These are phyloP conservation scores for Acronicta aceris DNA, from an alignment of 2,888 invertebrate species.

Conservation along the genomic window DNA sequence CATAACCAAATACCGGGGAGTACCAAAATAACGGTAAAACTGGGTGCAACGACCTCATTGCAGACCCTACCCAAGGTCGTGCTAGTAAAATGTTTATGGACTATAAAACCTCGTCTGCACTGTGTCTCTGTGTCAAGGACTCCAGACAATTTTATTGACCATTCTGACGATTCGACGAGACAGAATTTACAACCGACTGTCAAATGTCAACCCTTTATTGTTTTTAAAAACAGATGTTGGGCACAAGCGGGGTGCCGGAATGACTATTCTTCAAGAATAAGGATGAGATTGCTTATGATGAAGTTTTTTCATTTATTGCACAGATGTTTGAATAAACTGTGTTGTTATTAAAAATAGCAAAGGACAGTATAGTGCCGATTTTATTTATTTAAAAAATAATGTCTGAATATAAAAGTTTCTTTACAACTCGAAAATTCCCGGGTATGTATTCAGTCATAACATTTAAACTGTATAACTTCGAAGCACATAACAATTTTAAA, in stretches of 20 bases:
- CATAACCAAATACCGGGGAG: conserved; percentile 65
- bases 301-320: conserved; percentile 12
- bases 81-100: conserved; percentile 89
- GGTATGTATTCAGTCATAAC: neutral
- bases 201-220: conserved; percentile 68
- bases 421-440: neutral
- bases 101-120: conserved; percentile 87
- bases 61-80: conserved; percentile 87
- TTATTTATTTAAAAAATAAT: no score
- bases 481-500: neutral
- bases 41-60: conserved; percentile 87
- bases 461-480: neutral
- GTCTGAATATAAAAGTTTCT: neutral
- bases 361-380: no score
- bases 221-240: conserved; percentile 65
- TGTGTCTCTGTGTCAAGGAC: conserved; percentile 88
- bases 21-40: conserved; percentile 75
- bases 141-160: conserved; percentile 85
- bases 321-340: conserved; percentile 34
- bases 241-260: conserved; percentile 13
- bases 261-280: conserved; percentile 25
- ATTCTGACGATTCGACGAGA: conserved; percentile 74
- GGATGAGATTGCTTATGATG: conserved; percentile 9
- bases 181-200: conserved; percentile 69
- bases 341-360: conserved; percentile 9